Evolutionary conservation across 35 echinoderm and acorn worm genomes (phyloP), one percentile per base, ranked within the genome.

Genomic region (Lytechinus variegatus): DNA sequence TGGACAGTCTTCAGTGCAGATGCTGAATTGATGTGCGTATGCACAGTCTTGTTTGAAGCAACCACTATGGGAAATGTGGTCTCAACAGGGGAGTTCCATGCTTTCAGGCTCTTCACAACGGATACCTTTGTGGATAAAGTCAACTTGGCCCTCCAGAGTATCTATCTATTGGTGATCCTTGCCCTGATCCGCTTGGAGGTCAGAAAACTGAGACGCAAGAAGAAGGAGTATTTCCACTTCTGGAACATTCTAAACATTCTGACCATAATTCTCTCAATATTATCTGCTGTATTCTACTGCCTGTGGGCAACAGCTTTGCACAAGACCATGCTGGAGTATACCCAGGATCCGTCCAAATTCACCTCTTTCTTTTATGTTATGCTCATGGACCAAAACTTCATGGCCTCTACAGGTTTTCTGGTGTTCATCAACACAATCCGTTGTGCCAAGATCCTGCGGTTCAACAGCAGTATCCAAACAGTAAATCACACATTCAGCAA

Each of bases 1-100:
- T 99, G 97, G 97, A 98, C 95, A 53, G 52, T 98, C 16, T 99
- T 96, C 96, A 99, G 97, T 91, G 94, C 95, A 28, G 91, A 99
- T 56, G 95, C 89, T 11, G 97, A 96, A 56, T 94, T 99, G n/a
- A 94, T 99, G 55, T 96, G 97, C 51, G 94, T 96, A 8, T 95
- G 95, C 52, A 97, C 97, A 19, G 53, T 97, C 7, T 27, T 99
- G 6, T 97, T 97, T 95, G 97, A 98, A 29, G 93, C 92, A 4
- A 91, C 86, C 27, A 92, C 53, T 7, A 97, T 95, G 7, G 97
- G 97, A 9, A 90, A 16, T 57, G 89, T 96, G 10, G 61, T 90
- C 8, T n/a, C 52, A 11, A 87, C 95, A 3, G 28, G 87, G 9
- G 92, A 97, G 19, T 97, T 98, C 95, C 54, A 94, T 3, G 93